phyloP scores from a whole-genome alignment of 2,797 vertebrate species.

The Urocyon cinereoargenteus region DNA sequence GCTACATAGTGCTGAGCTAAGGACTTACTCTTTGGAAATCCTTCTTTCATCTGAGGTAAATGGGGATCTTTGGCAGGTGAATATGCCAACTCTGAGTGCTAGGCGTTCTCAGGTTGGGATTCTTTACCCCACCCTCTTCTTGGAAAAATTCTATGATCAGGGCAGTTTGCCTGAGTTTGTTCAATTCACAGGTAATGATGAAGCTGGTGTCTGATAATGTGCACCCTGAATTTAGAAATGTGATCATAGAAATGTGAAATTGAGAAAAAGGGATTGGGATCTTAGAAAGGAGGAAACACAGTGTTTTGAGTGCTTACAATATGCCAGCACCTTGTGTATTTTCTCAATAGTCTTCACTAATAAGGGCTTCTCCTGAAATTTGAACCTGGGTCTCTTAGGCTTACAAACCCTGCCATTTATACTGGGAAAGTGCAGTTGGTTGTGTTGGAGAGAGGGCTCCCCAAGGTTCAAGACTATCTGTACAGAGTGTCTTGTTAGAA shows the following conservation, averaged over 20 bases:
- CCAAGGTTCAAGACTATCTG: neutral
- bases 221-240: neutral
- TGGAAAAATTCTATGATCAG: neutral
- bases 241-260: neutral
- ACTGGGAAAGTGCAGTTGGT: neutral
- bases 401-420: neutral
- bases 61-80: neutral
- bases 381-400: neutral
- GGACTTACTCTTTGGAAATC: neutral
- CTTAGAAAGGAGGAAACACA: neutral
- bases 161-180: neutral
- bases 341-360: neutral
- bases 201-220: neutral
- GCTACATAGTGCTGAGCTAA: neutral
- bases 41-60: neutral
- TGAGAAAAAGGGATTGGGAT: neutral
- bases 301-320: neutral
- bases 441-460: neutral
- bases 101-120: neutral
- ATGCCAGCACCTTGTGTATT: fast-evolving
- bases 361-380: neutral
- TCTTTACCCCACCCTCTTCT: neutral
- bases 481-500: too few relatives aligned
- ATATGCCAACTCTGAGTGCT: neutral
- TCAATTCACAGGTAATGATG: too few relatives aligned